phyloP scores from a whole-genome alignment of 2,113 vertebrate species.

The Odocoileus hemionus region DNA sequence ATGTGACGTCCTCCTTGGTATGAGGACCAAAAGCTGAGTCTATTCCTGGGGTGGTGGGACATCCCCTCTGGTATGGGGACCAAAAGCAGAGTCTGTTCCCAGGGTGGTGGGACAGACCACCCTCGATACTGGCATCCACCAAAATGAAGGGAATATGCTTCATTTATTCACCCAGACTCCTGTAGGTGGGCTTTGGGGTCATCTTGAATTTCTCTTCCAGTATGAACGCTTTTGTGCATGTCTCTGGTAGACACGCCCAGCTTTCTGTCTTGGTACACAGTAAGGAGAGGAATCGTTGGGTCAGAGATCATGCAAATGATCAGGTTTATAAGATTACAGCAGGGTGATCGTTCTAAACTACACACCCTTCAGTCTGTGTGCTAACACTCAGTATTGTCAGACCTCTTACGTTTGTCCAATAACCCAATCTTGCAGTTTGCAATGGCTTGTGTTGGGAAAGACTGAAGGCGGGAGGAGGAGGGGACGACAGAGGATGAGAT shows the following conservation, averaged over 20 bases:
- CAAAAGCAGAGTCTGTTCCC: not conserved
- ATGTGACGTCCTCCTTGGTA: not conserved
- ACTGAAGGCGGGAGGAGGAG: not conserved
- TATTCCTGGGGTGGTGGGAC: not conserved
- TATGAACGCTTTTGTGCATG: not conserved
- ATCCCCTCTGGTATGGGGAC: not conserved
- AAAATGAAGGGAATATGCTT: not conserved
- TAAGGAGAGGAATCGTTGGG: not conserved
- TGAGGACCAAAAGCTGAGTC: not conserved
- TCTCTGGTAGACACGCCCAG: not conserved
- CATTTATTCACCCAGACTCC: not conserved
- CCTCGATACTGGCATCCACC: not conserved
- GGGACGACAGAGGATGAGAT: not conserved
- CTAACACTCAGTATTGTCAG: not conserved
- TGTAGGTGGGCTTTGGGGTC: not conserved
- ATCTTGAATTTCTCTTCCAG: not conserved
- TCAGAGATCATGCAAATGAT: not conserved
- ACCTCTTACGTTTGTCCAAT: not conserved
- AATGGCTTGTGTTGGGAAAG: not conserved
- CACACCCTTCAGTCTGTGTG: not conserved
- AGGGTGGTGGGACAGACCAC: not conserved
- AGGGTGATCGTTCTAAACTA: not conserved
- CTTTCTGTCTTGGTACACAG: not conserved
- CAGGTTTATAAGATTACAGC: not conserved
- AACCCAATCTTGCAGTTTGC: not conserved